Base-by-base conservation (phyloP, 1,140 invertebrate species). In the Drosophila pruinosa region DNA sequence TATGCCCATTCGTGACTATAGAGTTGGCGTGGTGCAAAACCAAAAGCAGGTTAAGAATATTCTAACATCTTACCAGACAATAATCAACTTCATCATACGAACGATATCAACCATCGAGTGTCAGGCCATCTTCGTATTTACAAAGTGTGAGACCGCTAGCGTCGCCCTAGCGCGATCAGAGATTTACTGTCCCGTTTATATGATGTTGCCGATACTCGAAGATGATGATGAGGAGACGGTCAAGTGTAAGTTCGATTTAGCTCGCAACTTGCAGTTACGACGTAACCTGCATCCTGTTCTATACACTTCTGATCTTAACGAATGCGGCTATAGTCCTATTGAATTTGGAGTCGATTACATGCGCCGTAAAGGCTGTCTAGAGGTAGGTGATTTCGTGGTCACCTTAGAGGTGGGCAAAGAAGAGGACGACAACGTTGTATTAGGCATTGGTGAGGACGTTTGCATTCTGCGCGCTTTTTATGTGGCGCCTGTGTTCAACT, bases 101-200 rank as follows among this genome's bases (percentile, higher is more conserved):
- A 91, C 89, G 3, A 91, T 91, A 12, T 70, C 79, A 21, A 85
- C 89, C 3, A 89, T 91, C n/a, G 86, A 90, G 34, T 91, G 89
- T 12, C 86, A 89, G 52, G 89, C 89, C 0, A 81, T 91, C 4
- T 81, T 91, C 17, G 24, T 91, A 1, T 78, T 54, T 26, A 74
- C 75, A 3, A 85, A 69, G 19, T 91, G 89, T 21, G 72, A 85
- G 28, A 75, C 68, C 2, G 89, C 89, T 3, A 88, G 86, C 19
- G 71, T 81, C 1, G 89, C 89, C 0, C 39, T 91, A 26, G 69
- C 82, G 0, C 70, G 86, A 0, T 48, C 74, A 0, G 81, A 91
- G 57, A 89, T 91, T 12, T 91, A 91, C 24, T 91, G 90, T 36
- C 90, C 90, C 0, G 89, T 91, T 0, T 85, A 80, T 43, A 45